Conservation (phyloP, 35 echinoderm and acorn worm genomes). For the Apostichopus parvimensis region DNA sequence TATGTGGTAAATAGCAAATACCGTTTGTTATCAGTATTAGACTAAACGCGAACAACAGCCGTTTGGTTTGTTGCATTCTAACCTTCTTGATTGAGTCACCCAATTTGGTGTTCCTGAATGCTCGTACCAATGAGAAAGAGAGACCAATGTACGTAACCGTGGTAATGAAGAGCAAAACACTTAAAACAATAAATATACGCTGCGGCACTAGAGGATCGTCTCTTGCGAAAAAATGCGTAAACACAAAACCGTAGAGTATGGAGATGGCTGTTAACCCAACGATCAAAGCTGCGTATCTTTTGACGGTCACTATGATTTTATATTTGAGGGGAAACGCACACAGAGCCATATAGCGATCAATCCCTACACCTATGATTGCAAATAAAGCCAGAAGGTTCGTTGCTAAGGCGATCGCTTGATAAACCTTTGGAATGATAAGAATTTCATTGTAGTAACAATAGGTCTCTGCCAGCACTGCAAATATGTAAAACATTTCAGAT, state of each 20-base stretch:
- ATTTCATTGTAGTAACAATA: not conserved
- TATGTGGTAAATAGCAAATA: too few relatives aligned
- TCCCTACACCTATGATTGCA: not conserved
- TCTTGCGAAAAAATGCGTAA: not conserved
- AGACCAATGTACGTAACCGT: too few relatives aligned
- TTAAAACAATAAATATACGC: not conserved
- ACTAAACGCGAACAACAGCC: too few relatives aligned
- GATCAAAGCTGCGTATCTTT: not conserved
- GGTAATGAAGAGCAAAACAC: not conserved
- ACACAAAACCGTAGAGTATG: not conserved
- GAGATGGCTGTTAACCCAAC: not conserved
- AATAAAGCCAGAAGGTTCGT: not conserved
- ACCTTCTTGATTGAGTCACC: not conserved
- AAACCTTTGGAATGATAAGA: not conserved
- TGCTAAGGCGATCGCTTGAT: not conserved
- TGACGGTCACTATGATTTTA: not conserved
- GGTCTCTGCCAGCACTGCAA: not conserved
- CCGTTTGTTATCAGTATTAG: too few relatives aligned
- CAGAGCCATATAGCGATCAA: slow-evolving; percentile 8
- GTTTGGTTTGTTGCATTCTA: too few relatives aligned
- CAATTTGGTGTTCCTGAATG: not conserved
- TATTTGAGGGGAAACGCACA: slow-evolving; percentile 3
- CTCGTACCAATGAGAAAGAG: too few relatives aligned
- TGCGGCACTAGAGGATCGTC: not conserved
- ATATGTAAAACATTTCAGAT: not conserved